Conservation (phyloP, 1,140 invertebrate genomes). For the Drosophila lini region DNA sequence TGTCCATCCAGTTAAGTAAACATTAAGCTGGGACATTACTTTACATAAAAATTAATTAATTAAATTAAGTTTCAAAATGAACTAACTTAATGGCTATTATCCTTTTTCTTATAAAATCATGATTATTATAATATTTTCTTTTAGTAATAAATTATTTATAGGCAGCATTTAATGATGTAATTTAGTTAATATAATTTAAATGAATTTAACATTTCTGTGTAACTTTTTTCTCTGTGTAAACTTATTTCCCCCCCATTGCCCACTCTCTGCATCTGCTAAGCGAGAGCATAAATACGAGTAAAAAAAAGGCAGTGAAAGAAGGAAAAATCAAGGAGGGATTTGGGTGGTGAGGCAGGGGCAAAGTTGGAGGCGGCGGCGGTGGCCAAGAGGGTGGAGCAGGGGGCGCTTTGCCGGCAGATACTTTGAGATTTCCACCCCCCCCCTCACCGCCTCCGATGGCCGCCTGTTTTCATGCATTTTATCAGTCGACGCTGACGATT, state of each 20-base stretch:
- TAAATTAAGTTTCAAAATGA: no score
- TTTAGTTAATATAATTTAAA: not conserved
- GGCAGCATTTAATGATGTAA: no score
- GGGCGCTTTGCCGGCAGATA: conserved; percentile 64
- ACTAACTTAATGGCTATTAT: no score
- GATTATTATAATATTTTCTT: not conserved
- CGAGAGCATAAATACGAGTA: conserved; percentile 59
- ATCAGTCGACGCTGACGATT: conserved; percentile 74
- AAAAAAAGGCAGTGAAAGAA: conserved; percentile 66
- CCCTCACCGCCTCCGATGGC: not conserved
- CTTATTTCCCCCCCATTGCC: conserved; percentile 16
- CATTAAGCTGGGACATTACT: no score
- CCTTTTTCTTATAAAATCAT: not conserved
- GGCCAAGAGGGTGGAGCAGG: conserved; percentile 11
- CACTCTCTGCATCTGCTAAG: conserved; percentile 30
- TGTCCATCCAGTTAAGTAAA: no score
- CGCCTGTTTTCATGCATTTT: conserved; percentile 70
- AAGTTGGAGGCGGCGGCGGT: conserved; percentile 3
- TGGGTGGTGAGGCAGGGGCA: conserved; percentile 22
- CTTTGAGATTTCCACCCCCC: conserved; percentile 64
- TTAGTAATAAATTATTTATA: not conserved
- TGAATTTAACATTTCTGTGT: rapidly evolving
- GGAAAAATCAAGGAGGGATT: conserved; percentile 75
- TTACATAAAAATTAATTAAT: no score
- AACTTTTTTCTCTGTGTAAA: not conserved